Base-by-base conservation (phyloP, 1,140 invertebrate species). In the Matsumurasca onukii region DNA sequence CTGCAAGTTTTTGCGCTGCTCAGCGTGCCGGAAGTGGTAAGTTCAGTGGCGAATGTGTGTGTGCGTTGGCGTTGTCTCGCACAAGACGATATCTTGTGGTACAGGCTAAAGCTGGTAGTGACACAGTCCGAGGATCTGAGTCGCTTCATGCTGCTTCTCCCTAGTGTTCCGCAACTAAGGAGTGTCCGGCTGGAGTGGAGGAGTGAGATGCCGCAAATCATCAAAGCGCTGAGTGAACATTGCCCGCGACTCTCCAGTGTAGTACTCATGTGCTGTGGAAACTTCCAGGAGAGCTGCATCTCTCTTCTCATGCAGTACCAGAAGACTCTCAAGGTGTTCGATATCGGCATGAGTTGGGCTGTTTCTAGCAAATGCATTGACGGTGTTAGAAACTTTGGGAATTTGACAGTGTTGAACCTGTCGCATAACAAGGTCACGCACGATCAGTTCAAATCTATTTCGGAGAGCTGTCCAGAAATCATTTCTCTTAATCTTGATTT, bases 401-500 rank as follows among this genome's bases (percentile, higher is more conserved):
- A 62, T 1, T 31, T 70, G 22, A 61, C 27, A 15, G 31, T 17
- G 24, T 20, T 70, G 29, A 30, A 52, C 31, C 20, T 67, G 31
- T 67, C 66, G 13, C 49, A 67, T 24, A 52, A 51, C 31, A 20
- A 27, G 1, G 27, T 67, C 3, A 52, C 29, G 13, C 20, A 27
- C 25, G 51, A 25, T 27, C n/a, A 49, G 3, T 51, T 71, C 13
- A 55, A 22, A 17, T 13, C 29, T 17, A 55, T 71, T 48, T 62
- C 34, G 12, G 31, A 64, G 39, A 1, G 20, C 1, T 71, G 70
- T 64, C n/a, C 15, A 17, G 55, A 64, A 1, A 20, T 71, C 12
- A n/a, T 27, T 45, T 27, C 61, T 20, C 31, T 71, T 20, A 71
- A 71, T 45, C 17, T 71, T 20, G 70, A 68, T 64, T 68, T 55